Evolutionary conservation across 1,140 invertebrate species (phyloP).

Genomic region (Drosophila nasuta): DNA sequence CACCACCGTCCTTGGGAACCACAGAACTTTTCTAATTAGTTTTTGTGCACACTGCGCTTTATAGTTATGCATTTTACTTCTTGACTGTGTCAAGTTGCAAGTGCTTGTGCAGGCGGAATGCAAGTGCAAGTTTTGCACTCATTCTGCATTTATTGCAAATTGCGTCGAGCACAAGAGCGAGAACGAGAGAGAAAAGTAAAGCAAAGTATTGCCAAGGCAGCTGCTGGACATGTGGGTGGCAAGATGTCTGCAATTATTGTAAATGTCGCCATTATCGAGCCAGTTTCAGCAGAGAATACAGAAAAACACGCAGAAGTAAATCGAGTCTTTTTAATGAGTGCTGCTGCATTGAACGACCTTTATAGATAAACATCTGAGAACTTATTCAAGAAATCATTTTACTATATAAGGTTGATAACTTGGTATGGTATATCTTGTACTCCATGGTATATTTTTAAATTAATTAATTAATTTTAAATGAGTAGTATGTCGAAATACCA

Average conservation of each 20-base stretch:
- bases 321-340: conserved; percentile 26
- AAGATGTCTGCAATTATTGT: conserved; percentile 46
- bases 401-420: too few species aligned
- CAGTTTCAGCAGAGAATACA: conserved; percentile 8
- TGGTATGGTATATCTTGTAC: too few species aligned
- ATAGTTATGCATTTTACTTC: conserved; percentile 52
- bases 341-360: not conserved
- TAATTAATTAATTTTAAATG: too few species aligned
- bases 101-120: not conserved
- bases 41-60: conserved; percentile 52
- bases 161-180: not conserved
- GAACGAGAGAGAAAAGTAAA: not conserved
- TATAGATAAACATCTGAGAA: too few species aligned
- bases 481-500: too few species aligned
- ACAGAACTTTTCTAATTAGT: conserved; percentile 58
- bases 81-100: conserved; percentile 39
- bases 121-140: conserved; percentile 22
- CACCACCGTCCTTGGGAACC: conserved; percentile 1
- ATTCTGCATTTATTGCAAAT: conserved; percentile 43
- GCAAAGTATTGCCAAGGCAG: not conserved
- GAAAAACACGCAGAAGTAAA: not conserved
- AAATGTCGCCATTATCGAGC: conserved; percentile 46
- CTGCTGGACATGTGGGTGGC: conserved; percentile 14
- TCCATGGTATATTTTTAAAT: too few species aligned
- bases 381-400: too few species aligned